These are phyloP conservation scores for Miniopterus natalensis DNA, from an alignment of 2,113 vertebrate genomes.

Conservation along the genomic window DNA sequence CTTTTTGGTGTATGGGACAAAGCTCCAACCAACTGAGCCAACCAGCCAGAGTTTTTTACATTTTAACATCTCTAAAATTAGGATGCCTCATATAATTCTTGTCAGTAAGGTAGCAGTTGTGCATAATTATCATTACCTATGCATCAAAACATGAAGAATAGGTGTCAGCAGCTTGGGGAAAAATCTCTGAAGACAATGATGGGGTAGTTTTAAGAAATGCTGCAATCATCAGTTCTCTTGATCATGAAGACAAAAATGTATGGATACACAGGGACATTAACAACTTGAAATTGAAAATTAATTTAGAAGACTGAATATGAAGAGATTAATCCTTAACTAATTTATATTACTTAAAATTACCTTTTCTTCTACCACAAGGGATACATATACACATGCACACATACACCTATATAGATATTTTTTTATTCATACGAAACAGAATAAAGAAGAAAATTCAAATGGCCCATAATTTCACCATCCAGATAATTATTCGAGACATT, in stretches of 20 bases:
- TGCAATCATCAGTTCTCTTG: not conserved
- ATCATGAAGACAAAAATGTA: not conserved
- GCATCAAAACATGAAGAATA: constrained; percentile 7
- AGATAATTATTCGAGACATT: constrained; percentile 3
- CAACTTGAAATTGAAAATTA: not conserved
- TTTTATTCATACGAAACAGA: not conserved
- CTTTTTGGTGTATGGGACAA: not conserved
- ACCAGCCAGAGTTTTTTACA: not conserved
- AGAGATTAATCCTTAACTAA: not conserved
- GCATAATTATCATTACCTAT: not conserved
- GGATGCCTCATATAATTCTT: not conserved
- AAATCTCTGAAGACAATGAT: constrained; percentile 30
- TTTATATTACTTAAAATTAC: not conserved
- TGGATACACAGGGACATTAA: not conserved
- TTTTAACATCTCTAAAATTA: constrained; percentile 18
- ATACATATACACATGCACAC: not conserved
- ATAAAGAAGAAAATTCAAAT: constrained; percentile 42
- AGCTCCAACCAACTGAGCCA: not conserved
- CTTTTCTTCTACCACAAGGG: not conserved
- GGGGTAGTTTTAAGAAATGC: not conserved
- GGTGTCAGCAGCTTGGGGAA: not conserved
- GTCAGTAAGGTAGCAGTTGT: not conserved
- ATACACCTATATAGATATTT: not conserved
- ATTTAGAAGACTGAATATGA: not conserved
- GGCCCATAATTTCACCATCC: not conserved